phyloP scores from a whole-genome alignment of 2,888 invertebrate genomes.

The Archips crataeganus region DNA sequence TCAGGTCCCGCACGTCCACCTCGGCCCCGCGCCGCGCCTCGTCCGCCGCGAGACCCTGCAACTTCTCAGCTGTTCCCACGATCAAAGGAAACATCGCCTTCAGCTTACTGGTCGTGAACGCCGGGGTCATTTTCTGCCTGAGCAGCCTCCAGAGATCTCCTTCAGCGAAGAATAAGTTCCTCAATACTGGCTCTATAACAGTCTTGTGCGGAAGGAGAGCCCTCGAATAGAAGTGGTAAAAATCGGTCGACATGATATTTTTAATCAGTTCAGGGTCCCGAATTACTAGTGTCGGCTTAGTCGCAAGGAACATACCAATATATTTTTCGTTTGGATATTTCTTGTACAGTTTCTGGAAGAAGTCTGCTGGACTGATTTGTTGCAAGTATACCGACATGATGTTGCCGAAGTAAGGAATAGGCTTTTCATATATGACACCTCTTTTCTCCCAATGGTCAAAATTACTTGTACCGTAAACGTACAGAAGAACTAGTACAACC shows the following conservation, averaged over 20 bases:
- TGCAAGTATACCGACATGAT: slow-evolving; percentile 1
- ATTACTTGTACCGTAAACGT: not conserved
- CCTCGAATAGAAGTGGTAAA: slow-evolving; percentile 25
- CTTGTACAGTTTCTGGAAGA: slow-evolving; percentile 16
- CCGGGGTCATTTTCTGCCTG: slow-evolving; percentile 69
- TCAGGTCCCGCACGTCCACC: slow-evolving; percentile 52
- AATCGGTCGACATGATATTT: slow-evolving; percentile 25
- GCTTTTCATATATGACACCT: slow-evolving; percentile 24
- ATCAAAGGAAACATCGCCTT: slow-evolving; percentile 74
- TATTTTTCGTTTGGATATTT: slow-evolving; percentile 24
- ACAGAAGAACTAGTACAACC: not conserved
- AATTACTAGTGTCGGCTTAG: slow-evolving; percentile 7
- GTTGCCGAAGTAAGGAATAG: slow-evolving; percentile 28
- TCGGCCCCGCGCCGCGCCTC: slow-evolving; percentile 37
- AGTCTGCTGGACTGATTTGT: not conserved
- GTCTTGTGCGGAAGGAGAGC: slow-evolving; percentile 13
- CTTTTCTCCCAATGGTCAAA: slow-evolving; percentile 30
- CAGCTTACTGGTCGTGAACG: slow-evolving; percentile 71
- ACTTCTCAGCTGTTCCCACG: slow-evolving; percentile 64
- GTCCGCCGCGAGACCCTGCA: slow-evolving; percentile 51
- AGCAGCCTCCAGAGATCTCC: slow-evolving; percentile 72
- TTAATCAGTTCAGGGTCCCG: slow-evolving; percentile 34
- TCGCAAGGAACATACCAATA: slow-evolving; percentile 12
- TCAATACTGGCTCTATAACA: slow-evolving; percentile 56
- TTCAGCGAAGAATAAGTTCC: slow-evolving; percentile 65